Conservation (phyloP, 2,797 vertebrate species). For the Parauchenoglanis ngamensis region DNA sequence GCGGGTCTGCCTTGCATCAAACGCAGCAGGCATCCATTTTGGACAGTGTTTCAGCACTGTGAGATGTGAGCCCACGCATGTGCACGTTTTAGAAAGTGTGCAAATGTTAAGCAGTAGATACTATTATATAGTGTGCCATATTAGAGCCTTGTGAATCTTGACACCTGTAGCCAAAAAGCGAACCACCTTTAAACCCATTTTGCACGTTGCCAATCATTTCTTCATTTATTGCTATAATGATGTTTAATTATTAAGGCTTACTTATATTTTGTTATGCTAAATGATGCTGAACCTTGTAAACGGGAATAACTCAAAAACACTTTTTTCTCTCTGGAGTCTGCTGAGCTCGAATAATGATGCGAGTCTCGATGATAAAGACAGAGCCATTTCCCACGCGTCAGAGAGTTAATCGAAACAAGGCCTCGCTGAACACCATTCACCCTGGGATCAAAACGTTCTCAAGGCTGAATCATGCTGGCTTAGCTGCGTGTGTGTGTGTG, state of each 20-base stretch:
- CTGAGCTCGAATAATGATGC: slow-evolving; percentile 22
- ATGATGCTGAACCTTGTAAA: neutral
- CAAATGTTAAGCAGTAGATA: neutral
- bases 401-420: slow-evolving; percentile 32
- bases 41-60: neutral
- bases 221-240: neutral
- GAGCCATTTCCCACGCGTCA: slow-evolving; percentile 16
- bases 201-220: neutral
- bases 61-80: neutral
- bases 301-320: neutral
- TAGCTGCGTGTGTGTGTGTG: neutral
- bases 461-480: slow-evolving; percentile 26
- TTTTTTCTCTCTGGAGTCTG: neutral
- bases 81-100: neutral
- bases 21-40: neutral
- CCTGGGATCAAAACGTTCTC: slow-evolving; percentile 31
- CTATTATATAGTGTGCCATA: neutral
- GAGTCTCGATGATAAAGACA: slow-evolving; percentile 12
- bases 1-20: neutral
- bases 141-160: neutral
- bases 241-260: neutral
- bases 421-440: slow-evolving; percentile 27
- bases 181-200: neutral
- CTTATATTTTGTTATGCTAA: neutral
- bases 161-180: neutral